Conservation (phyloP, 2,797 vertebrate genomes). For the Ctenosaura bakeri region DNA sequence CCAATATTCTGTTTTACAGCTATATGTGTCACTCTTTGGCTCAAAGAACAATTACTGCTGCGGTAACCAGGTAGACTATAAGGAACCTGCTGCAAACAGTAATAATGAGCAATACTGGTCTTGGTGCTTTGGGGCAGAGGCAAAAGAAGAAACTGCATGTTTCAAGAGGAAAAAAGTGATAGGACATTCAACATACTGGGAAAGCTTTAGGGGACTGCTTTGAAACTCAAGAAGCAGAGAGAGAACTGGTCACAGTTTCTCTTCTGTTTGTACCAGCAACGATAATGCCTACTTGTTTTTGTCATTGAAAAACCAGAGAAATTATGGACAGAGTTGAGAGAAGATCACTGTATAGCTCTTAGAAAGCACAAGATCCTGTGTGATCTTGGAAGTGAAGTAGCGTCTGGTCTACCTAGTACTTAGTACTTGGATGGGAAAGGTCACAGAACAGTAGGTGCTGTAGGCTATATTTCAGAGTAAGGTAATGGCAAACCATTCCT, state of each 20-base stretch:
- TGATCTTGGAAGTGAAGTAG: too few species aligned
- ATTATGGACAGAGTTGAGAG: neutral
- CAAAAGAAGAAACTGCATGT: neutral
- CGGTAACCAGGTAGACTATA: neutral
- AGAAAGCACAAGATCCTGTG: too few species aligned
- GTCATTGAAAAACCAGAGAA: neutral
- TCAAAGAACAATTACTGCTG: neutral
- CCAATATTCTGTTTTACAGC: neutral
- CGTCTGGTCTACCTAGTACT: too few species aligned
- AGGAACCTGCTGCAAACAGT: neutral
- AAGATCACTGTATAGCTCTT: neutral
- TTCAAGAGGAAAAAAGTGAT: neutral
- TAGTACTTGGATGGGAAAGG: too few species aligned
- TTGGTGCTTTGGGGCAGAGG: too few species aligned
- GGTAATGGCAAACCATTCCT: too few species aligned
- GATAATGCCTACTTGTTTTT: neutral
- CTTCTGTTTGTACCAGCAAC: neutral
- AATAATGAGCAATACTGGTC: neutral
- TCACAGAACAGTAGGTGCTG: too few species aligned
- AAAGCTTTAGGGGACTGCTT: neutral
- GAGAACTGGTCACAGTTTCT: neutral
- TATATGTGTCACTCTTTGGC: neutral
- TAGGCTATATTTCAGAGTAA: too few species aligned
- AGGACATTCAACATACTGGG: neutral
- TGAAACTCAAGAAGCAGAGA: neutral